Base-by-base conservation (phyloP, 2,888 invertebrate species). In the Lepas anatifera region DNA sequence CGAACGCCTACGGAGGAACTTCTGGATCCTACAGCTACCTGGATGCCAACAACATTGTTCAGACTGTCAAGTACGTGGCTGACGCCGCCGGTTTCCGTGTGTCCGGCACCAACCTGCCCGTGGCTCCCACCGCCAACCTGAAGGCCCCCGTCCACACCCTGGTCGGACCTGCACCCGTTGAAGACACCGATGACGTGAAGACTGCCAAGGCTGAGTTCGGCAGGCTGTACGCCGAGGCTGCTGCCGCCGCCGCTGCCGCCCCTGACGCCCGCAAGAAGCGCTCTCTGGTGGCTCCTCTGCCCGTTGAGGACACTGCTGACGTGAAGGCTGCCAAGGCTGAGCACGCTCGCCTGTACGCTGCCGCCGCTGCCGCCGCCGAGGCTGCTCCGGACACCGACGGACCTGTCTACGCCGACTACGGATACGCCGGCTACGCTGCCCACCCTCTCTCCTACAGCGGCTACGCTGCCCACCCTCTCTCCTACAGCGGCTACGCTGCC, bases 31-130 rank as follows among this genome's bases (percentile, higher is more conserved):
- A 72, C 72, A 73, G 73, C 69, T 73, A 71, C 67, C 67, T 73
- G 39, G 73, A 73, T 70, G 32, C 72, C 27, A 71, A 72, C 41
- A 86, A 86, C 29, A 74, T 84, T 74, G 75, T 85, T 7, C 86
- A 87, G 77, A 82, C 83, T 2, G 85, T 84, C 10, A 70, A 73
- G 58, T 73, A 73, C 58, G 70, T 73, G 13, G 72, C 73, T 16
- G 73, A 73, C 66, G 71, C 68, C 37, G 80, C 83, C 73, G 86
- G 86, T 35, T 87, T 86, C 79, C 84, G 85, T 64, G 83, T 86
- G 63, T 86, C 87, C 6, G 86, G 84, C 63, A 85, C 84, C 37
- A 86, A 86, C 76, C 77, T 85, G 64, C 86, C 87, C 68, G 77
- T 76, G 35, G 78, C 76, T 27, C 78, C 78, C 32, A 74, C 73